phyloP scores from a whole-genome alignment of 2,113 vertebrate genomes.

The Pachycephala philippinensis region DNA sequence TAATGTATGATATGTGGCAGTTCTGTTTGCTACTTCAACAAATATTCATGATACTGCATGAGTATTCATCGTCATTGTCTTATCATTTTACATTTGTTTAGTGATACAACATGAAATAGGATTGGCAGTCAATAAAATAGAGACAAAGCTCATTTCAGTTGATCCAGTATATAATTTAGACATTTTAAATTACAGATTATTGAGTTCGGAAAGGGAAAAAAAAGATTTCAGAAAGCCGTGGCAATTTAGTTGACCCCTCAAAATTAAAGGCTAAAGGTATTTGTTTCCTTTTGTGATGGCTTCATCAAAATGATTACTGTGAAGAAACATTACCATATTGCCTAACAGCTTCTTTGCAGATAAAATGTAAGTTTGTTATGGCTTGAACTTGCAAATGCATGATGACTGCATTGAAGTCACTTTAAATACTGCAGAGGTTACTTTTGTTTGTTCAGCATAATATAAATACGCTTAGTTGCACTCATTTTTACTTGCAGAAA shows the following conservation, averaged over 20 bases:
- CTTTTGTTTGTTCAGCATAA: neutral
- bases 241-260: neutral
- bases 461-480: neutral
- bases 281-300: neutral
- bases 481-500: neutral
- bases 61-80: neutral
- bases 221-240: neutral
- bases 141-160: neutral
- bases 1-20: neutral
- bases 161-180: neutral
- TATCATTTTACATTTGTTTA: neutral
- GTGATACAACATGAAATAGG: neutral
- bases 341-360: neutral
- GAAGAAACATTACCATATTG: neutral
- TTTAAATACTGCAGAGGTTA: neutral
- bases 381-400: neutral
- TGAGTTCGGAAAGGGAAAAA: conserved; percentile 3
- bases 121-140: neutral
- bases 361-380: neutral
- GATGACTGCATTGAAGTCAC: neutral
- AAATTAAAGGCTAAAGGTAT: neutral
- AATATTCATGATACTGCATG: neutral
- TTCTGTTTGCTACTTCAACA: neutral
- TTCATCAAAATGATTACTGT: neutral
- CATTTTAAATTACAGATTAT: conserved; percentile 34